A percentile compares a stretch with the other conserved stretches of the same genome.
Conservation (phyloP, 2,797 vertebrate genomes). For the Ficedula albicollis region DNA sequence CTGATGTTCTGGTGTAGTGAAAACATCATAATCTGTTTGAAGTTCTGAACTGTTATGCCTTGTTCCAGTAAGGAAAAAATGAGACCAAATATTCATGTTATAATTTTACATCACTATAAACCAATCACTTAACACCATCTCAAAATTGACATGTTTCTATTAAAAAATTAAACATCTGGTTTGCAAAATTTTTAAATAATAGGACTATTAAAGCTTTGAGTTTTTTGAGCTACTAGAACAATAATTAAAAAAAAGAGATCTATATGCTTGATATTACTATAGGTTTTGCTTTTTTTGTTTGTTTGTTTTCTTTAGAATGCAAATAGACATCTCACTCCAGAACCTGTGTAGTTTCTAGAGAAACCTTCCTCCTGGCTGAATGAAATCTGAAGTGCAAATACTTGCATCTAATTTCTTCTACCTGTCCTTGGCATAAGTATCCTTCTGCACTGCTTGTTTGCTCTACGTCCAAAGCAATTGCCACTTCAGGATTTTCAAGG, state of each 20-base stretch:
- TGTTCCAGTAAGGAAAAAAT: neutral
- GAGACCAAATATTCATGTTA: neutral
- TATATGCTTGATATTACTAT: neutral
- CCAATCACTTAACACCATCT: neutral
- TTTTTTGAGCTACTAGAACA: neutral
- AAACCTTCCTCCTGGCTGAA: neutral
- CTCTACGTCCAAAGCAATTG: conserved; percentile 26
- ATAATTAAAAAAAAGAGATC: neutral
- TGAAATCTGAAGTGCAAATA: conserved; percentile 30
- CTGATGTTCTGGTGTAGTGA: neutral
- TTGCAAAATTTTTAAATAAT: neutral
- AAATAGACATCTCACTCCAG: neutral
- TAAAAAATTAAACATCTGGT: neutral
- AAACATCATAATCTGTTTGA: neutral
- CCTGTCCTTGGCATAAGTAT: conserved; percentile 4
- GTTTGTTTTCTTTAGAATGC: neutral
- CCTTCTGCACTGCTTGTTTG: neutral
- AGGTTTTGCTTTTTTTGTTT: neutral
- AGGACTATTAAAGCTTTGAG: neutral
- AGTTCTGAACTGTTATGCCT: neutral
- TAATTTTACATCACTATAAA: neutral
- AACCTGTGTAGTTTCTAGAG: neutral
- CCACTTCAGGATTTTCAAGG: conserved; percentile 25
- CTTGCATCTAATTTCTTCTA: conserved; percentile 32
- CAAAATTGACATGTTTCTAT: neutral